phyloP scores from a whole-genome alignment of 2,113 vertebrate species.

The Narcine bancroftii region DNA sequence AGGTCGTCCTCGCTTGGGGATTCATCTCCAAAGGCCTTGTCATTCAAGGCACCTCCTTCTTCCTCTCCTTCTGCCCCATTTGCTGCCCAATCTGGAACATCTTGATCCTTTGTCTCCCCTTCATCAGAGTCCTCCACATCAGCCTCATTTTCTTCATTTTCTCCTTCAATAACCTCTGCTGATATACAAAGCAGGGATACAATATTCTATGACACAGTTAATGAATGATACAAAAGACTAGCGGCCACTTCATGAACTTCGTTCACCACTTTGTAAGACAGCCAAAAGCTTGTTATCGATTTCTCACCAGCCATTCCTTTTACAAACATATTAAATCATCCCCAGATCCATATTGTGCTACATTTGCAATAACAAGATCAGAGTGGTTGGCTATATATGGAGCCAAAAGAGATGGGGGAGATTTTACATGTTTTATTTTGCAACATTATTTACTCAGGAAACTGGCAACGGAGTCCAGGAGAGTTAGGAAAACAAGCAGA shows the following conservation, averaged over 20 bases:
- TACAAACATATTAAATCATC: neutral
- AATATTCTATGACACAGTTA: neutral
- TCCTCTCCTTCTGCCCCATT: neutral
- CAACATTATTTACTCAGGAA: no score
- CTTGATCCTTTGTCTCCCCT: neutral
- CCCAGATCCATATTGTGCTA: neutral
- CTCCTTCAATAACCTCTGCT: conserved; percentile 43
- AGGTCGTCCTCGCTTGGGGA: conserved; percentile 49
- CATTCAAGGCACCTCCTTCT: conserved; percentile 40
- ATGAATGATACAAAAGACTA: neutral
- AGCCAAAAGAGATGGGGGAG: no score
- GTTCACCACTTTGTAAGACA: no score
- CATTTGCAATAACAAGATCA: neutral
- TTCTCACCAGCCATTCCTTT: neutral
- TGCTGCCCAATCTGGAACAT: neutral
- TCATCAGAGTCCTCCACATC: conserved; percentile 15
- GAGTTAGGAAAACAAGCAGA: no score
- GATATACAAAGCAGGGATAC: neutral
- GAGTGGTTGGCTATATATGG: no score
- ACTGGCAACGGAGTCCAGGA: no score
- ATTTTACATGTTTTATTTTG: no score
- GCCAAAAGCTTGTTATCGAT: neutral
- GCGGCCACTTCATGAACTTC: neutral
- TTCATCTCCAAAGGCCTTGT: conserved; percentile 50
- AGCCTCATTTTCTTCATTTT: conserved; percentile 28